Evolutionary conservation across 2,888 invertebrate genomes (phyloP).

Genomic region (Neoitamus cyanurus): DNA sequence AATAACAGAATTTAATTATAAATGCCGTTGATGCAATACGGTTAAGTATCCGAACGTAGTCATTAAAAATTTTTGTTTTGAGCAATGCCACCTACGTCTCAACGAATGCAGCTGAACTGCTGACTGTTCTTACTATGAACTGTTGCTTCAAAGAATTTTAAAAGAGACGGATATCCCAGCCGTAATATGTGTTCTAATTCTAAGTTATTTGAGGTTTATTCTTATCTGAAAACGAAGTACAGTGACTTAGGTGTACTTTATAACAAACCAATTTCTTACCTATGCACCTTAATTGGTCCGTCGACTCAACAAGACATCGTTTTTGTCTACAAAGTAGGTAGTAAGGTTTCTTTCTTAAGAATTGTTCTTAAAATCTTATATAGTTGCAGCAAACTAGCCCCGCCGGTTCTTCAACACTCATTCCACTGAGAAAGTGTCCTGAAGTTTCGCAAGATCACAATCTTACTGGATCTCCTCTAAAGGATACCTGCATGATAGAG

Average conservation of each 20-base stretch:
- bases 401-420: not conserved
- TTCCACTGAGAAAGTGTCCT: not conserved
- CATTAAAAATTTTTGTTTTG: not conserved
- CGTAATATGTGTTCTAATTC: not conserved
- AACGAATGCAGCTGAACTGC: not conserved
- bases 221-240: slow-evolving; percentile 31
- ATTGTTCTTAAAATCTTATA: not conserved
- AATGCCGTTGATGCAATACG: too few species aligned
- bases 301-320: not conserved
- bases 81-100: not conserved
- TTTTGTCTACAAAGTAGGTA: not conserved
- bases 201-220: slow-evolving; percentile 46
- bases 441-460: slow-evolving; percentile 54
- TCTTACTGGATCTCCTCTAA: slow-evolving; percentile 64
- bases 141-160: too few species aligned
- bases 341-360: not conserved
- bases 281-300: not conserved
- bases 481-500: slow-evolving; percentile 63
- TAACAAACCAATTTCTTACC: not conserved
- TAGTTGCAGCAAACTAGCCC: not conserved
- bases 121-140: too few species aligned
- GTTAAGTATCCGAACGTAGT: not conserved
- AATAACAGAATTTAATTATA: too few species aligned
- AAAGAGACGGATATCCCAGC: not conserved
- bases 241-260: not conserved